phyloP scores from a whole-genome alignment of 2,797 vertebrate species.

The Rhabdomys pumilio region DNA sequence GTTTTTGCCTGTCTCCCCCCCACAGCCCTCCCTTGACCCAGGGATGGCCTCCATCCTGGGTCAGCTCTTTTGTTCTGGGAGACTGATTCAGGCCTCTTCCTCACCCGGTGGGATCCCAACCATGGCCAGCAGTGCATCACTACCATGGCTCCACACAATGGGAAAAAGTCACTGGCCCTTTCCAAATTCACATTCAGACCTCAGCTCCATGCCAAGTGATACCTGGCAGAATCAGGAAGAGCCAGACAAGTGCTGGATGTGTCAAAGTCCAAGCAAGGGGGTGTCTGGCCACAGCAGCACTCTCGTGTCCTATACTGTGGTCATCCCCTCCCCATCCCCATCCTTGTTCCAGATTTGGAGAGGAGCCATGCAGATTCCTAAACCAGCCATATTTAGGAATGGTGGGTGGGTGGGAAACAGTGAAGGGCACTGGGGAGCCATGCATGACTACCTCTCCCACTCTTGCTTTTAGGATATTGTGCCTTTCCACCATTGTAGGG shows the following conservation, averaged over 20 bases:
- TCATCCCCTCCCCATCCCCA: not conserved
- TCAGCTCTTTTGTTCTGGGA: constrained; percentile 37
- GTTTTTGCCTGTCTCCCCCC: constrained; percentile 49
- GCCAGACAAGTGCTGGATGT: not conserved
- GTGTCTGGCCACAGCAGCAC: not conserved
- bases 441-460: not conserved
- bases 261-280: not conserved
- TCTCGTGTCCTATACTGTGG: not conserved
- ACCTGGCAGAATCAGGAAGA: not conserved
- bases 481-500: not conserved
- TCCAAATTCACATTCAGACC: not conserved
- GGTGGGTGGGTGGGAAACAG: not conserved
- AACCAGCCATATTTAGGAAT: not conserved
- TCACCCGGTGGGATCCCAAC: not conserved
- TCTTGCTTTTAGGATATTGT: too few relatives aligned
- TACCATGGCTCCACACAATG: not conserved
- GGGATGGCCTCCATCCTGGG: constrained; percentile 20
- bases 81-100: not conserved
- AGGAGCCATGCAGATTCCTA: not conserved
- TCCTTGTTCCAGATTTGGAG: too few relatives aligned
- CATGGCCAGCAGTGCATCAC: not conserved
- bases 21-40: not conserved
- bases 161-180: not conserved
- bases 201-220: not conserved
- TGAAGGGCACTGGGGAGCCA: not conserved